Base-by-base conservation (phyloP, 2,113 vertebrate genomes). In the Recurvirostra avosetta region DNA sequence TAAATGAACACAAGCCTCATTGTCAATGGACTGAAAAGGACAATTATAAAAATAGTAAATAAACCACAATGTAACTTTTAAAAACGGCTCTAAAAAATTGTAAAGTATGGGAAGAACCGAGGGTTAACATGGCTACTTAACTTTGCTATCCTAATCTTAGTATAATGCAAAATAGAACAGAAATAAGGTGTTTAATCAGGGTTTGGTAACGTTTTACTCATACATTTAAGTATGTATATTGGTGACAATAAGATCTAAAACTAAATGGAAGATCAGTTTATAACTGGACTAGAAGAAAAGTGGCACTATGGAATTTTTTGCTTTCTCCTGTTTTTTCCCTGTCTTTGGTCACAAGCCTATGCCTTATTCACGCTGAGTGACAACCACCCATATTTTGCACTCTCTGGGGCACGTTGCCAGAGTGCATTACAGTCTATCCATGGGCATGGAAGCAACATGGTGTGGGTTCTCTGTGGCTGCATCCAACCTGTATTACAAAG, bases 291-390 rank as follows among this genome's bases (percentile, higher is more conserved):
- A 56, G 25, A 80, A 63, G 41, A 68, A 76, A 84, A 77, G 17
- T 0, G 6, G 25, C 2, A 4, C 10, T 58, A 47, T 1, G 1
- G 20, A 73, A 13, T 5, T 16, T 32, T 43, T 79, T 40, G n/a
- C 34, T 77, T 32, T 43, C 11, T 55, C 25, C 19, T 27, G 2
- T 2, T 91, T 85, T 72, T 20, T 2, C 5, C 13, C 27, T 52
- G 11, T 13, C 19, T 61, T 91, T 87, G 34, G 12, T 74, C 45
- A 56, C 14, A 81, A 61, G 12, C 16, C 27, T 55, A 2, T 40
- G 17, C 6, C 3, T 71, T 25, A 15, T 16, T 32, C 12, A 5
- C 21, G 5, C 36, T 71, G 29, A 70, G 21, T 32, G 68, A 62
- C 49, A 72, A 9, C 41, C 16, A 13, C 9, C 17, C 16, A 4